Conservation (phyloP, 2,888 invertebrate genomes). For the Drosophila lacicola region DNA sequence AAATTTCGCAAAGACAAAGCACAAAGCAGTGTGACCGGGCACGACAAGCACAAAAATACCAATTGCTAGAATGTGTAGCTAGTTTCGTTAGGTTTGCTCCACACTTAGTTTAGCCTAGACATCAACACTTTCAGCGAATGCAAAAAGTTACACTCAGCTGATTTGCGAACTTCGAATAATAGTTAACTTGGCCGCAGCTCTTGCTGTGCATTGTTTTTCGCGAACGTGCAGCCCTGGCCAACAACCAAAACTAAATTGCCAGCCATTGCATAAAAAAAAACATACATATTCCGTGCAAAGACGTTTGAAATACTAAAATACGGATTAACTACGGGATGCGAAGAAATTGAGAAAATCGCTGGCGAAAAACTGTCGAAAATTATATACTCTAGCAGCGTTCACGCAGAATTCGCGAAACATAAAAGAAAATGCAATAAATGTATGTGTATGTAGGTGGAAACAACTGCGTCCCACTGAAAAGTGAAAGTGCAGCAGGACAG, state of each 20-base stretch:
- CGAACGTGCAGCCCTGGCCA: conserved; percentile 45
- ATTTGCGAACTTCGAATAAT: conserved; percentile 33
- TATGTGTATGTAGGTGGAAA: conserved; percentile 58
- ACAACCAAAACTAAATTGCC: conserved; percentile 57
- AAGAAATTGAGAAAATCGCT: neutral
- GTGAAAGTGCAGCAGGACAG: conserved; percentile 72
- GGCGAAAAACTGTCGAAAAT: neutral
- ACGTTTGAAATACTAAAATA: conserved; percentile 2
- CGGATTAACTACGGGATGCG: neutral
- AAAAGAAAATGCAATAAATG: conserved; percentile 56
- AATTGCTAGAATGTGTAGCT: neutral
- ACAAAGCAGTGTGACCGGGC: conserved; percentile 12
- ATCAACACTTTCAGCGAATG: neutral
- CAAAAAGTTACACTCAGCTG: conserved; percentile 31
- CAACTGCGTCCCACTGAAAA: conserved; percentile 76
- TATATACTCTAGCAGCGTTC: neutral
- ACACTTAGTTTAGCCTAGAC: conserved; percentile 9
- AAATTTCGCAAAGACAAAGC: conserved; percentile 31
- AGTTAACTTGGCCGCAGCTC: conserved; percentile 45
- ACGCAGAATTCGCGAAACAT: conserved; percentile 7
- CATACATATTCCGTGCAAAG: conserved; percentile 32
- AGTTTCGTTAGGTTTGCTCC: conserved; percentile 18
- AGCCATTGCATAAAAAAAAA: conserved; percentile 62
- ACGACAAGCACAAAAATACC: neutral
- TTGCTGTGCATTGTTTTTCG: conserved; percentile 44